Evolutionary conservation across 2,888 invertebrate genomes (phyloP).

Genomic region (Exocentrus adspersus): DNA sequence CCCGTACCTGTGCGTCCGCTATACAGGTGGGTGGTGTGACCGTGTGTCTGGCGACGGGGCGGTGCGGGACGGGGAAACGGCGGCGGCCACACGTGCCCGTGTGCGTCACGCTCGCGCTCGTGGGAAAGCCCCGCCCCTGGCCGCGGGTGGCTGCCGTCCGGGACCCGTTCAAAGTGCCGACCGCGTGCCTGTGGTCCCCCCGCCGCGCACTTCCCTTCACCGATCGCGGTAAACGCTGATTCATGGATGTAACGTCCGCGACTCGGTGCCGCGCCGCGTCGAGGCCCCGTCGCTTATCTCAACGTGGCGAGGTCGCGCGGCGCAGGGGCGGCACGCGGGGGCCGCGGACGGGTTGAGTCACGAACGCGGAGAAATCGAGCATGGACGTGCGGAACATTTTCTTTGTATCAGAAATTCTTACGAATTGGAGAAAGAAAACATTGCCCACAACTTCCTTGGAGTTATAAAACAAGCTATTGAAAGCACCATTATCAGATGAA

Average conservation of each 20-base stretch:
- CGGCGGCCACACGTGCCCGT: slow-evolving; percentile 63
- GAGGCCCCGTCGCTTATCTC: slow-evolving; percentile 30
- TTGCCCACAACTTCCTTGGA: no score
- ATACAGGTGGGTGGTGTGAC: slow-evolving; percentile 47
- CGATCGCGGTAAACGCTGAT: slow-evolving; percentile 40
- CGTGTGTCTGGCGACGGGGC: slow-evolving; percentile 39
- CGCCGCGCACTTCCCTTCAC: slow-evolving; percentile 26
- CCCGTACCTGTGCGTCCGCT: slow-evolving; percentile 33
- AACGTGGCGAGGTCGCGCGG: slow-evolving; percentile 34
- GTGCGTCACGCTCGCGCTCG: slow-evolving; percentile 61
- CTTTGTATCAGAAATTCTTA: no score
- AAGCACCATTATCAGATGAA: no score
- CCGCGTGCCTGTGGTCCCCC: slow-evolving; percentile 48
- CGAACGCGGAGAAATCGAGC: slow-evolving; percentile 24
- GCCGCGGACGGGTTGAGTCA: slow-evolving; percentile 30
- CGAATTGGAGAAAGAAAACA: no score
- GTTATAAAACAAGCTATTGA: no score
- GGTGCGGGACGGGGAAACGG: slow-evolving; percentile 56
- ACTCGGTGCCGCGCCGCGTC: slow-evolving; percentile 32
- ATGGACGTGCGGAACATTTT: neutral
- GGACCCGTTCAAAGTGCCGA: slow-evolving; percentile 44
- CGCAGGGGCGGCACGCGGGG: slow-evolving; percentile 25
- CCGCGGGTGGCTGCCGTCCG: slow-evolving; percentile 57
- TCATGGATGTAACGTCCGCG: slow-evolving; percentile 42
- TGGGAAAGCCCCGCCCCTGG: slow-evolving; percentile 61